Conservation (phyloP, 2,113 vertebrate genomes). For the Ovis aries region DNA sequence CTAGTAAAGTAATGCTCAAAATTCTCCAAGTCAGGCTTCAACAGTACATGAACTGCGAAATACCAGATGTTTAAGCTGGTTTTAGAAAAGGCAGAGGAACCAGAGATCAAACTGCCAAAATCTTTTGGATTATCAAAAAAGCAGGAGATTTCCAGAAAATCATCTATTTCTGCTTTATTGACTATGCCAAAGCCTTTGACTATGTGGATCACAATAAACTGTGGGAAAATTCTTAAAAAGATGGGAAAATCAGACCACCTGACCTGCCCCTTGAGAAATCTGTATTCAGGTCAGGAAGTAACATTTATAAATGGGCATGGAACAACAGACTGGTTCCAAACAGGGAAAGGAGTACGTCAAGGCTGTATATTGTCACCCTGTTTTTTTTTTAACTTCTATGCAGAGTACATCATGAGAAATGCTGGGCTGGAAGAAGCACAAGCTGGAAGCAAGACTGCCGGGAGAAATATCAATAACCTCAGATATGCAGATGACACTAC, state of each 20-base stretch:
- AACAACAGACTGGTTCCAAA: not conserved
- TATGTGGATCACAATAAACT: not conserved
- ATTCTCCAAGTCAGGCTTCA: not conserved
- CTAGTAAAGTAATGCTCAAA: not conserved
- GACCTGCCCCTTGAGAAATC: not conserved
- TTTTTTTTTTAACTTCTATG: not conserved
- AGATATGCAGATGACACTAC: not conserved
- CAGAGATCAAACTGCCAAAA: not conserved
- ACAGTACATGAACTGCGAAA: not conserved
- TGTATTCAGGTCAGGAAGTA: not conserved
- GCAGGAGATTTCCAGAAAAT: not conserved
- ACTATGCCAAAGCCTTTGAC: not conserved
- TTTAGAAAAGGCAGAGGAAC: not conserved
- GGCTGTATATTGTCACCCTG: not conserved
- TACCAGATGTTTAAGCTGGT: not conserved
- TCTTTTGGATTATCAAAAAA: fast-evolving
- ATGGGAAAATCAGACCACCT: not conserved
- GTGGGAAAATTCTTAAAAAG: not conserved
- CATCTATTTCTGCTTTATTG: not conserved
- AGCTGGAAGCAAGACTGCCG: not conserved
- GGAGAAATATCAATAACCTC: not conserved
- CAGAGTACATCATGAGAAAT: not conserved
- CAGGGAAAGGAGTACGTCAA: not conserved
- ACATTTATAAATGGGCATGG: not conserved
- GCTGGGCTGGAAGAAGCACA: not conserved